Evolutionary conservation across 2,113 vertebrate genomes (phyloP), one percentile per base, ranked within the genome.

Genomic region (Hemiscyllium ocellatum): DNA sequence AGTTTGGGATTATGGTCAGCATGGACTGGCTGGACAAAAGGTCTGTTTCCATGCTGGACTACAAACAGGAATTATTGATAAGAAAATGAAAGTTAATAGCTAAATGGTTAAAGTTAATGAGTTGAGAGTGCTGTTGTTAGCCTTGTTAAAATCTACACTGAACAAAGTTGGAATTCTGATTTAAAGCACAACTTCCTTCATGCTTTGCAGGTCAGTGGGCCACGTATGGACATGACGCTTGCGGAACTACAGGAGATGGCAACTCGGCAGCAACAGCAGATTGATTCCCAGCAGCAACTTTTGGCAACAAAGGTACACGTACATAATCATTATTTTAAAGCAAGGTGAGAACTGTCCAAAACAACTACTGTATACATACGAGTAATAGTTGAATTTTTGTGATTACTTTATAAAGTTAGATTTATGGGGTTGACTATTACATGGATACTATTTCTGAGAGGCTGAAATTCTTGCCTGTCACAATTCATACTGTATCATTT

Each of bases 221-320:
- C 99, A 8, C 97, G 98, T 96, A 98, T 99, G 99, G 99, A 99
- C 96, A 98, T 99, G 98, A 99, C 99, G 0, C 97, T 99, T 94
- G 97, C 98, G 0, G 99, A 99, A 96, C 98, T 99, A 56, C 99
- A 99, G 96, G 99, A 99, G 95, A 99, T 99, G 99, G 99, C 99
- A 4, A 97, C 99, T 50, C 97, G 99, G 85, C 99, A 99, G 95
- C 99, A 99, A 97, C 99, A 99, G 10, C 99, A 99, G 97, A 99
- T 99, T 56, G 99, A 99, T 95, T 96, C 98, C 87, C 99, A 99
- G 94, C 99, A 99, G 72, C 98, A 99, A 96, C 98, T 99, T 96
- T 97, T 99, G 65, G 98, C 99, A 85, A 98, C 98, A 50, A 99
- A 99, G 99, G 99, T 99, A 97, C 2, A 0, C 1, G 95, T 68